These are phyloP conservation scores for Jacana jacana DNA, from an alignment of 2,113 vertebrate genomes.

Conservation along the genomic window DNA sequence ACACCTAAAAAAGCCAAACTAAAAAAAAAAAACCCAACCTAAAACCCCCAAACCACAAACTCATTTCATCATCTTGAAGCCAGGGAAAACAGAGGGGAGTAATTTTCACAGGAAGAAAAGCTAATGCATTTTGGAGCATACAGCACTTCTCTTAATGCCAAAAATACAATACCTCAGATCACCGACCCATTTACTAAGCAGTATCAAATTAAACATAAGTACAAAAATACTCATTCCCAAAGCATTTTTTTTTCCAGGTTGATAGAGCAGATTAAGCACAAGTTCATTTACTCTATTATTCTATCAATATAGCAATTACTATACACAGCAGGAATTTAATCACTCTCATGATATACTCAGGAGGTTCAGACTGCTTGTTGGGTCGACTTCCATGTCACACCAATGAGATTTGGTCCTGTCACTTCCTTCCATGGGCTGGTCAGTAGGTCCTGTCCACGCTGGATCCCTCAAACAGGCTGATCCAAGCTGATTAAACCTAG, in stretches of 20 bases:
- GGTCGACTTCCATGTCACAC: background rate
- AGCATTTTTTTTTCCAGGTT: background rate
- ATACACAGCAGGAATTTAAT: conserved; percentile 47
- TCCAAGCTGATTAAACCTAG: background rate
- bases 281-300: background rate
- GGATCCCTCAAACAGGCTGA: background rate
- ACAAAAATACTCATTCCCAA: conserved; percentile 11
- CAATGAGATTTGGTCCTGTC: background rate
- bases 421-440: background rate
- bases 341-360: background rate
- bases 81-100: background rate
- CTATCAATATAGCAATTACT: conserved; percentile 35
- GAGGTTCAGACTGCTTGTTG: background rate
- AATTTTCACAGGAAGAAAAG: background rate
- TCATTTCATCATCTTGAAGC: background rate
- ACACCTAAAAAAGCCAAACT: too few species aligned
- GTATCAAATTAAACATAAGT: conserved; percentile 15
- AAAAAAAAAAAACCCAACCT: background rate
- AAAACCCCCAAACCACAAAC: background rate
- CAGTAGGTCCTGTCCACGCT: rapidly evolving
- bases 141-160: background rate
- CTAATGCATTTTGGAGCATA: background rate
- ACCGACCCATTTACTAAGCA: conserved; percentile 10
- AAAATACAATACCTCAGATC: background rate
- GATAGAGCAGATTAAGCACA: conserved; percentile 35